Evolutionary conservation across 2,113 vertebrate species (phyloP), one percentile per base, ranked within the genome.

Genomic region (Anseranas semipalmata): DNA sequence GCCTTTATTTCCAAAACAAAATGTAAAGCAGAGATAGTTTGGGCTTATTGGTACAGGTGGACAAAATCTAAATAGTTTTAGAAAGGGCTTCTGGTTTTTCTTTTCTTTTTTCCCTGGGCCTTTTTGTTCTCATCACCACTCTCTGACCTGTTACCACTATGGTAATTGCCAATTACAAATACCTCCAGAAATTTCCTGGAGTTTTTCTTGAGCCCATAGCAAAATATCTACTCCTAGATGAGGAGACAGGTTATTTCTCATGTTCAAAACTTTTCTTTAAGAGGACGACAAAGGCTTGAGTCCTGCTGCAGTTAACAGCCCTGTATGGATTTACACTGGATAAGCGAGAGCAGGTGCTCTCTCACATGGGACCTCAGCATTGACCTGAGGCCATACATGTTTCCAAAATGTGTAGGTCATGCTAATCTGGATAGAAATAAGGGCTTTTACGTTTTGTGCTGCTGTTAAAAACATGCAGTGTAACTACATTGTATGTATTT

Each of bases 111-210:
- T 7, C 18, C 65, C 33, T 53, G 6, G 3, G 72, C 72, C 25
- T 50, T 92, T 92, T 88, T 95, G 72, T 90, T 90, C 88, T 81
- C 68, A 14, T 50, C 12, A 39, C 63, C 32, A 41, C 56, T 89
- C 77, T 91, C 78, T 71, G 87, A 94, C 68, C 74, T 72, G 73
- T 77, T 66, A 77, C 88, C 87, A 78, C 88, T 87, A 74, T 86
- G 76, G 83, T 90, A 91, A 93, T 95, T 84, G 88, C 62, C 50
- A 90, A 90, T 93, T 91, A 85, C 78, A 90, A 90, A 89, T 83
- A 73, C 55, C 55, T 78, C 74, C 85, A 77, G 32, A 93, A 85
- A 83, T 85, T 32, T 81, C 30, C 65, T 84, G 85, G 71, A 93
- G 67, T 92, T 94, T 81, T 83, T 46, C 39, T 90, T 78, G 46